Evolutionary conservation across 2,888 invertebrate genomes (phyloP), one percentile per base, ranked within the genome.

Genomic region (Tolmerus cingulatus): DNA sequence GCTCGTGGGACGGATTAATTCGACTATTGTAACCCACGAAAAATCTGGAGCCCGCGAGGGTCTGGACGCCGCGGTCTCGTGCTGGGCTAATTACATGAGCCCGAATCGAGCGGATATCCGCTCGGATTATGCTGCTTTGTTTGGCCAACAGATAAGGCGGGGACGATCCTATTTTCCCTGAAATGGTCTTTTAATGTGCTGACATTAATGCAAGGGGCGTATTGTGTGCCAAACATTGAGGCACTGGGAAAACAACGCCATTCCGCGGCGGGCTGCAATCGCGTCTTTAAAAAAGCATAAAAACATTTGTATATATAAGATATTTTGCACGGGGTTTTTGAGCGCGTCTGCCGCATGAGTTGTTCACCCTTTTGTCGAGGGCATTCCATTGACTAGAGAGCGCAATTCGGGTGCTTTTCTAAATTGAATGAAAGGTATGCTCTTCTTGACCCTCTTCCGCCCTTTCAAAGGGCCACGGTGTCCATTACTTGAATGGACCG

Each of bases 91-190:
- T 88, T 86, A 88, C 82, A 88, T 78, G 46, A 74, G 57, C 51
- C 66, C 51, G 27, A 55, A 81, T 74, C 55, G 87, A 88, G 66
- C 88, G 88, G 88, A 88, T 88, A 88, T 88, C 88, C 88, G 88
- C 55, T 87, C 40, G n/a, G 43, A 87, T 76, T 82, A 55, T 57
- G 76, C 74, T 77, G 46, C 74, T 84, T 74, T 84, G 87, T 78
- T 78, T 87, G 78, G 66, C 43, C 30, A 74, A 74, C 77, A 78
- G 86, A 86, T 86, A 86, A 86, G 86, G 86, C 77, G 86, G 78
- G 66, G 78, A 86, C 86, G 37, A 76, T 76, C 51, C 55, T 51
- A 77, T 77, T 86, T 77, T 85, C 43, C 85, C 43, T 85, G 74
- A 74, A 74, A 74, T 85, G 57, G 74, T 74, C 74, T 85, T 85